Evolutionary conservation across 2,797 vertebrate genomes (phyloP), one percentile per base, ranked within the genome.

Genomic region (Centropyge bicolor): DNA sequence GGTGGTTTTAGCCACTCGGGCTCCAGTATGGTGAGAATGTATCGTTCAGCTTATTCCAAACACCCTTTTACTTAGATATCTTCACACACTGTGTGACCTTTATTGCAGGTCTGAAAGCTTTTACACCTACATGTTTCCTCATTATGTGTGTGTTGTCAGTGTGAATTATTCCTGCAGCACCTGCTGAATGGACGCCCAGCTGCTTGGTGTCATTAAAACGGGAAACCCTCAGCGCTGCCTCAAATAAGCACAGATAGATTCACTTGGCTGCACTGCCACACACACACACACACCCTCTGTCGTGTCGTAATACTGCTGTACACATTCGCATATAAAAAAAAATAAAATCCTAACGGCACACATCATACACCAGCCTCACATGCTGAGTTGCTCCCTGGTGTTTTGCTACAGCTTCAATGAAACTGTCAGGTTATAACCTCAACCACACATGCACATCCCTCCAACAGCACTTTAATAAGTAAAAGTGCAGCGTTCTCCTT

Each of bases 381-480:
- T 52, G 43, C 12, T 31, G 55, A 49, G 49, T 12, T 38, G 72
- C 20, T 82, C 76, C 77, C 70, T 22, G 36, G 46, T 38, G 78
- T 71, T 78, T 68, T 43, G 35, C 51, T 17, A 13, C 19, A 56
- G 72, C 65, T 61, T 84, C 62, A 86, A 73, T 76, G 70, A 89
- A 80, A 79, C 35, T 38, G 8, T 75, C 64, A 57, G 64, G 13
- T 63, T 75, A 12, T 48, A 70, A 64, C 83, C 81, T 70, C 59
- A 70, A 49, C 31, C 63, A 67, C 61, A 43, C 80, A 70, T 81
- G 64, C 63, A 48, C 74, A 52, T 77, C 84, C 76, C 73, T 74
- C 75, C 81, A 73, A 72, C 80, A 73, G 22, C 2, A 31, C 82
- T 78, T 86, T 69, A 85, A 90, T 85, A 88, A 88, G 61, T 86